These are phyloP conservation scores for Drosophila prostipennis DNA, from an alignment of 2,888 invertebrate species.

Conservation along the genomic window DNA sequence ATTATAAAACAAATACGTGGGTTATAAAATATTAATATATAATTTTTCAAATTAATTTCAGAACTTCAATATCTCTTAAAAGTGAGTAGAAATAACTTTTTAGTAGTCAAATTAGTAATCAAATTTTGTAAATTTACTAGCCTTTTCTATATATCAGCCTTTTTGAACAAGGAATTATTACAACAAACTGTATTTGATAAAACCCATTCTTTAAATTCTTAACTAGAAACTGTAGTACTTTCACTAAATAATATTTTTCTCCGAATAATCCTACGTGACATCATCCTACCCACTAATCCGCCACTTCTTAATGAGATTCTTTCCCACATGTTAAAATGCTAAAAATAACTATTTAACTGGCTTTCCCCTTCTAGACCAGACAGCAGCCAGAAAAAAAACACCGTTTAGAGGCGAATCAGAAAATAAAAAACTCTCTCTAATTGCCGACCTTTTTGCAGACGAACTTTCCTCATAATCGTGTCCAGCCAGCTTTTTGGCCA, in stretches of 20 bases:
- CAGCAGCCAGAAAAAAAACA: conserved; percentile 11
- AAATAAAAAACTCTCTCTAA: conserved; percentile 28
- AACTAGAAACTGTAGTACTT: background rate
- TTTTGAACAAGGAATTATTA: no score
- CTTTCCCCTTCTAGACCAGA: conserved; percentile 13
- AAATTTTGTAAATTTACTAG: no score
- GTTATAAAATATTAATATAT: no score
- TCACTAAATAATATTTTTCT: background rate
- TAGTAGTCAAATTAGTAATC: no score
- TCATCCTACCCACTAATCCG: conserved; percentile 1
- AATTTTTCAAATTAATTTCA: no score
- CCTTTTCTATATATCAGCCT: no score
- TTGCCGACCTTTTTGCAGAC: conserved; percentile 29
- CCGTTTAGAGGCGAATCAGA: conserved; percentile 4
- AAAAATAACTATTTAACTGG: background rate
- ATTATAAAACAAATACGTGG: no score
- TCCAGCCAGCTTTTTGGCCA: conserved; percentile 28
- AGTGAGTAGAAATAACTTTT: no score
- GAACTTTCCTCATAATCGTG: conserved; percentile 34
- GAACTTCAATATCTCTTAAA: no score
- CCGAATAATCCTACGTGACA: background rate
- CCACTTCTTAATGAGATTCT: conserved; percentile 13
- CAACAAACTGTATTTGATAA: no score
- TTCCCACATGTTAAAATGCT: conserved; percentile 19
- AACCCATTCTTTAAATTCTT: no score